A percentile compares a stretch with the other conserved stretches of the same genome.
Evolutionary conservation across 1,140 invertebrate species (phyloP).

Genomic region (Aphaenogaster rudis): DNA sequence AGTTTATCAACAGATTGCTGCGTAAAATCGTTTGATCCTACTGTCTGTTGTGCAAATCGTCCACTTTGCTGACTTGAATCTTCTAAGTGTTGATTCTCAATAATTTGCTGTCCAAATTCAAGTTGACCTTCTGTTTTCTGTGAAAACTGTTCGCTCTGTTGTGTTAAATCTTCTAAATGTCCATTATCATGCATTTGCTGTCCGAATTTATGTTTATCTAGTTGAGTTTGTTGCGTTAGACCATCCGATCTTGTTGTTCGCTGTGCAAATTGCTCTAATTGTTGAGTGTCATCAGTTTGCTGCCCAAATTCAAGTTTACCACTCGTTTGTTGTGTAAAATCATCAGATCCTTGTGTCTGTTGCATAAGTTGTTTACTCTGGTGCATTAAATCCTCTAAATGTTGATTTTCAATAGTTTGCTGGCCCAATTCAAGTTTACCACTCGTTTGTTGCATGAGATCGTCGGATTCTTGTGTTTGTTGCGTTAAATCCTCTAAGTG

Average conservation of each 20-base stretch:
- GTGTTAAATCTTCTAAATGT: conserved; percentile 59
- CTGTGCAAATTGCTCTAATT: neutral
- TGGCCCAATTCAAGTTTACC: conserved; percentile 61
- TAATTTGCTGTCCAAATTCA: conserved; percentile 53
- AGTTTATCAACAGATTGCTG: neutral
- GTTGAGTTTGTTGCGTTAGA: conserved; percentile 39
- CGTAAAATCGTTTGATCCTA: neutral
- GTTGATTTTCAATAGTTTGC: conserved; percentile 35
- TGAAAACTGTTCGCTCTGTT: conserved; percentile 62
- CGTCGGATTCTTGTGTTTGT: conserved; percentile 45
- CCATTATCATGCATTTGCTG: conserved; percentile 14
- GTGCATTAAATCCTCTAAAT: conserved; percentile 59
- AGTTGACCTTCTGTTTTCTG: conserved; percentile 59
- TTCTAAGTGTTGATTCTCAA: conserved; percentile 27
- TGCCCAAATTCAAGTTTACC: conserved; percentile 81
- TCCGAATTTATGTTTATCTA: conserved; percentile 48
- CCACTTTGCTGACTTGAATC: conserved; percentile 42
- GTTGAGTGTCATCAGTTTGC: conserved; percentile 61
- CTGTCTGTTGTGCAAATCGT: conserved; percentile 48
- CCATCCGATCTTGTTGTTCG: conserved; percentile 41
- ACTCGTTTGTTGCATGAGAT: conserved; percentile 28
- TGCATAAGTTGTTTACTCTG: neutral
- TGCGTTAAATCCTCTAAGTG: conserved; percentile 39
- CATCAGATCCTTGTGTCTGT: conserved; percentile 40
- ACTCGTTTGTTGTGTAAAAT: conserved; percentile 62